Percentiles rank a stretch among this genome's conserved stretches.
phyloP scores from a whole-genome alignment of 2,888 invertebrate genomes.

The Archips crataeganus region DNA sequence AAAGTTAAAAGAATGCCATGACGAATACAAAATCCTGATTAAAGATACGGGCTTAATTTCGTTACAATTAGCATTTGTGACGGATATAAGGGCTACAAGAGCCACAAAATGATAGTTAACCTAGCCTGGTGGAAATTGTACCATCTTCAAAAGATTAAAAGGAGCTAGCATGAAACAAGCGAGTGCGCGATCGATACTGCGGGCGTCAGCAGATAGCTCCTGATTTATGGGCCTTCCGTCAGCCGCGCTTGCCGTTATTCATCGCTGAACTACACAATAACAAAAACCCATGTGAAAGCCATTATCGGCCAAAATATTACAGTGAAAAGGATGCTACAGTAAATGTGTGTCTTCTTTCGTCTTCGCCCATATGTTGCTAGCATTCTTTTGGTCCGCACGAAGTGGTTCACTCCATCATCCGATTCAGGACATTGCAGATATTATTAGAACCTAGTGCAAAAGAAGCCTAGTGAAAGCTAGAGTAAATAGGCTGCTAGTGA shows the following conservation, averaged over 20 bases:
- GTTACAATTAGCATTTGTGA: background rate
- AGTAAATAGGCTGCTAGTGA: no score
- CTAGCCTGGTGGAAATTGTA: background rate
- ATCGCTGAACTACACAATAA: conserved; percentile 31
- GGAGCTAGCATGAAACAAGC: conserved; percentile 7
- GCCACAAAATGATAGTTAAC: background rate
- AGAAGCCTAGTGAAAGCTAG: no score
- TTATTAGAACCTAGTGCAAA: no score
- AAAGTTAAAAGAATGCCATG: no score
- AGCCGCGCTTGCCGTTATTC: conserved; percentile 31
- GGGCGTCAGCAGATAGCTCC: conserved; percentile 34
- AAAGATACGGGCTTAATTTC: no score
- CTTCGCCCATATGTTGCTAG: no score
- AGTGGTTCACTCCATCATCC: no score
- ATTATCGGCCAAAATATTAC: conserved; percentile 1
- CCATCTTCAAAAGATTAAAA: conserved; percentile 21
- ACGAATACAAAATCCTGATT: no score
- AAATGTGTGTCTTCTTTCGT: no score
- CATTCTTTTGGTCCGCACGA: no score
- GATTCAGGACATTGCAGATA: no score
- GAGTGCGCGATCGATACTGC: conserved; percentile 24
- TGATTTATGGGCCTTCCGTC: conserved; percentile 42
- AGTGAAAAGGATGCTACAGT: no score
- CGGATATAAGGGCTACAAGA: background rate
- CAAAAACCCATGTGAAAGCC: conserved; percentile 18